phyloP scores from a whole-genome alignment of 2,113 vertebrate species.

The Nesoenas mayeri region DNA sequence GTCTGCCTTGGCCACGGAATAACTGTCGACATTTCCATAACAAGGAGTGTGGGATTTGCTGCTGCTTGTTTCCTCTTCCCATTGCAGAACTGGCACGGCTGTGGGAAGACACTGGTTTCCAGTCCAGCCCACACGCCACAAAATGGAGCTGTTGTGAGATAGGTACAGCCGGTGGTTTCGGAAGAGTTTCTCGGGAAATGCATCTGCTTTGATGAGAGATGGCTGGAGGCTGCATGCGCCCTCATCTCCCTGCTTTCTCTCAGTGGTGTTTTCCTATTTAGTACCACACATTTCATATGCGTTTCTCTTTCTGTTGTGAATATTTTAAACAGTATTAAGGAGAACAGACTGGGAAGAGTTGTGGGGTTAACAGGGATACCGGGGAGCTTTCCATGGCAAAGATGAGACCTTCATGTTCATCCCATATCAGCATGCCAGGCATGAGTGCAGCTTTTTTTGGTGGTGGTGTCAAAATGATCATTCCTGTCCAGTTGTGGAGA shows the following conservation, averaged over 20 bases:
- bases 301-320: background rate
- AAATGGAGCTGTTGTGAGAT: background rate
- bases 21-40: slow-evolving; percentile 27
- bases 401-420: background rate
- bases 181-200: background rate
- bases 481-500: background rate
- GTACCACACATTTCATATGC: background rate
- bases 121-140: background rate
- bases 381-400: background rate
- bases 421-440: background rate
- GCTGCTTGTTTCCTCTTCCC: slow-evolving; percentile 9
- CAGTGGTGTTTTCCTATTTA: background rate
- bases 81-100: background rate
- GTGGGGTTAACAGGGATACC: background rate
- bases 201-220: background rate
- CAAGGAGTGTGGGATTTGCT: background rate
- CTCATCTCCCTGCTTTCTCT: background rate
- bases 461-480: background rate
- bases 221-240: background rate
- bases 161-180: background rate
- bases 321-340: background rate
- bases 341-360: background rate
- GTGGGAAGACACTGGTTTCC: background rate
- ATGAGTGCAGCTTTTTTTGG: background rate
- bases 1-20: slow-evolving; percentile 27